Conservation (phyloP, 2,113 vertebrate species). For the Colinus virginianus region DNA sequence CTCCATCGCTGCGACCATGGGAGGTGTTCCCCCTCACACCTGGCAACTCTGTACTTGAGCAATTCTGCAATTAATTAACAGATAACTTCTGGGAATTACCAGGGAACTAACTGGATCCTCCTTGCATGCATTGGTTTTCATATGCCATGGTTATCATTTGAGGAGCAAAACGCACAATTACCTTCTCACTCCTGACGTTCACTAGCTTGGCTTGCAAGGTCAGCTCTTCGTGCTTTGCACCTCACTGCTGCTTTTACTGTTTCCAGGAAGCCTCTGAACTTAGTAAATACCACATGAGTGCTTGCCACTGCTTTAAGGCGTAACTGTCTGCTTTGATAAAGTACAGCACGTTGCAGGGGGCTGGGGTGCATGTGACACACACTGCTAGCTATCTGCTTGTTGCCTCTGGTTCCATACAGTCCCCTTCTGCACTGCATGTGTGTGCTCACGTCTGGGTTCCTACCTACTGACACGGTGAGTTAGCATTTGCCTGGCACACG, state of each 20-base stretch:
- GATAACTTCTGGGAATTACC: neutral
- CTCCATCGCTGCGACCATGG: accelerated
- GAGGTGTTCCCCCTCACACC: neutral
- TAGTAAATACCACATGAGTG: neutral
- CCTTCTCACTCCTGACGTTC: accelerated
- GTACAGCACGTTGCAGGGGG: neutral
- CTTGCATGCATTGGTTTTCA: neutral
- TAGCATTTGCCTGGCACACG: neutral
- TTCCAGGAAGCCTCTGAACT: neutral
- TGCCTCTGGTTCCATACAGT: neutral
- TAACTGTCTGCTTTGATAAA: neutral
- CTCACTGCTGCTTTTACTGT: neutral
- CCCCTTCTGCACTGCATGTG: neutral
- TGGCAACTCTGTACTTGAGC: neutral
- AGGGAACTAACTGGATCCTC: neutral
- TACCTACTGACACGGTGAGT: neutral
- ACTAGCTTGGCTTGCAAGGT: neutral
- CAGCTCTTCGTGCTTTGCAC: neutral
- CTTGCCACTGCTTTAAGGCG: neutral
- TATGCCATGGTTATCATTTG: neutral
- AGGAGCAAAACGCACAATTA: neutral
- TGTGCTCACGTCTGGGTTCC: neutral
- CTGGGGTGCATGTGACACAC: neutral
- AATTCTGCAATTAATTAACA: neutral
- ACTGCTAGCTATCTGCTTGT: neutral